Evolutionary conservation across 2,113 vertebrate genomes (phyloP), one percentile per base, ranked within the genome.

Genomic region (Nettapus auritus): DNA sequence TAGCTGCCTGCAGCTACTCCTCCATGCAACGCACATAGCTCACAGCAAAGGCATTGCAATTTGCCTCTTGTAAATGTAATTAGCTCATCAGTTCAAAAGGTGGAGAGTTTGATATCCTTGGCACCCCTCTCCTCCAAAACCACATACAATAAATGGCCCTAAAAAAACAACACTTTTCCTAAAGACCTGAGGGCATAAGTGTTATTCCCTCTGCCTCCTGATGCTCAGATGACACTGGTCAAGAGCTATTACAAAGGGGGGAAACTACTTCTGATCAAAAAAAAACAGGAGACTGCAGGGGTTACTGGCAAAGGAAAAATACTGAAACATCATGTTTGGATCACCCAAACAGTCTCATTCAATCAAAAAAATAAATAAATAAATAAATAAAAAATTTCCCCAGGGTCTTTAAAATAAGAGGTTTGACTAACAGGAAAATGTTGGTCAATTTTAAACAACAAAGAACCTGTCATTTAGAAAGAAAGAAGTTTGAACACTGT

Each of bases 381-480:
- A 40, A 40, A 40, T 11, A 63, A 59, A 80, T 50, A 68, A 63
- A 80, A 90, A 16, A 80, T 73, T 83, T 83, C 20, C 71, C 78
- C 38, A 28, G 26, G 5, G 19, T 19, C 50, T 90, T 75, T 53
- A 68, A 92, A 93, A 84, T 75, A 78, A 88, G 79, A 78, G 52
- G 60, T 33, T 86, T 86, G 46, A 6, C 59, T 78, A 93, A 67
- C 46, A 88, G 63, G 15, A 93, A 84, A 82, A 86, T 64, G 70
- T 68, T 48, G 31, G 77, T 71, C 83, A 59, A 53, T 90, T 93
- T 84, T 66, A 64, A 82, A 82, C 62, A 93, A 86, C 57, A 90
- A 90, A 93, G 68, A 73, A 36, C 33, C 60, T 76, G 91, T 92
- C 91, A 87, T 64, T 87, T 56, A 26, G 52, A 56, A 82, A 86